phyloP scores from a whole-genome alignment of 53 echinoderm and acorn worm genomes.

The Hippasteria phrygiana region DNA sequence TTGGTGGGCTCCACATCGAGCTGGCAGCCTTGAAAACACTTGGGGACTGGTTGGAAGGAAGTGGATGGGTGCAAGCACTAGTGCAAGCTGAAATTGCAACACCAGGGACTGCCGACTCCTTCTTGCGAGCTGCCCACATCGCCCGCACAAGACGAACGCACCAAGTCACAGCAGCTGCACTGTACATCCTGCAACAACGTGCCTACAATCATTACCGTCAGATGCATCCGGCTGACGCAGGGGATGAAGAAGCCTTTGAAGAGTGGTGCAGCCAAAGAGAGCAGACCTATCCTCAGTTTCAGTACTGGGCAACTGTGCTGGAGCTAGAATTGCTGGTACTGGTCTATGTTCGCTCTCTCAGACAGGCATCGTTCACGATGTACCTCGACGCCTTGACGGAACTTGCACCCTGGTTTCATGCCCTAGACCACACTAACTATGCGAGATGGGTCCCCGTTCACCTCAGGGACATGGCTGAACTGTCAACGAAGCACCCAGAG shows the following conservation, averaged over 20 bases:
- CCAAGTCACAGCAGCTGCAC: conserved; percentile 60
- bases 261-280: conserved; percentile 28
- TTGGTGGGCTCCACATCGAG: too few species aligned
- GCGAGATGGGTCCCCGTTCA: conserved; percentile 67
- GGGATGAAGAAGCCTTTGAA: background rate
- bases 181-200: conserved; percentile 18
- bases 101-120: conserved; percentile 55
- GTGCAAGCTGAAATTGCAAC: conserved; percentile 55
- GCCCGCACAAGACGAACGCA: conserved; percentile 29
- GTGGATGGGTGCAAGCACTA: conserved; percentile 53
- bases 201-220: background rate
- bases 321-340: conserved; percentile 34
- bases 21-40: conserved; percentile 58
- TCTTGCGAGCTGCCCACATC: conserved; percentile 52
- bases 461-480: conserved; percentile 48
- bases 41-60: conserved; percentile 55
- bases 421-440: conserved; percentile 68
- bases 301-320: conserved; percentile 34
- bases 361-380: background rate
- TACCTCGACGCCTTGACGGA: conserved; percentile 34
- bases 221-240: background rate
- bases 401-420: conserved; percentile 65
- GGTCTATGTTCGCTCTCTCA: conserved; percentile 53
- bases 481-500: conserved; percentile 32
- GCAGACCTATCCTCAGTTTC: conserved; percentile 32